Evolutionary conservation across 2,888 invertebrate species (phyloP).

Genomic region (Tholera decimalis): DNA sequence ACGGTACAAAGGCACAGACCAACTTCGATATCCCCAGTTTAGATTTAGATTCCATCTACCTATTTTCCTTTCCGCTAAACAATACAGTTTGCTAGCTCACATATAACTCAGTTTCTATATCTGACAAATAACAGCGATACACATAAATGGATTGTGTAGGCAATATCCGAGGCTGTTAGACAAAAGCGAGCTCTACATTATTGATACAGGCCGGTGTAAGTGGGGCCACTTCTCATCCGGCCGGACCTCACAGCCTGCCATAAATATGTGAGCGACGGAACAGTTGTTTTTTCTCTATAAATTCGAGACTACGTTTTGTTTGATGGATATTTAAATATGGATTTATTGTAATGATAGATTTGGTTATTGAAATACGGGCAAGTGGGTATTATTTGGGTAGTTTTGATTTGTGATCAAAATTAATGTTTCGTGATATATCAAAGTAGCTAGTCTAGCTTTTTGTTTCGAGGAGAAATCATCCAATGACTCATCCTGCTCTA

Average conservation of each 20-base stretch:
- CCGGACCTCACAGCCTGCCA: constrained; percentile 32
- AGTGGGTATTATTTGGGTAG: background rate
- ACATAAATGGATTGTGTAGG: constrained; percentile 63
- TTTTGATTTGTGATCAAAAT: background rate
- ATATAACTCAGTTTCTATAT: constrained; percentile 52
- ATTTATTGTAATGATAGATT: constrained; percentile 12
- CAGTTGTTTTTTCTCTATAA: constrained; percentile 45
- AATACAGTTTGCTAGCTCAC: constrained; percentile 29
- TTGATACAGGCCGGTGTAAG: constrained; percentile 63
- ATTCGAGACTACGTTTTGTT: constrained; percentile 39
- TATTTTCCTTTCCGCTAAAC: constrained; percentile 8
- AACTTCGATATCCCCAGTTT: constrained; percentile 1
- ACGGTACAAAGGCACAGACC: background rate
- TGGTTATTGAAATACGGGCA: background rate
- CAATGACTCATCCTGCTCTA: too few species aligned
- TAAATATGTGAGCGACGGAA: constrained; percentile 58
- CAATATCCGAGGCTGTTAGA: constrained; percentile 58
- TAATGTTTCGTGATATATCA: too few species aligned
- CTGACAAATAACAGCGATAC: constrained; percentile 55
- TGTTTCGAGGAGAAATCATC: too few species aligned
- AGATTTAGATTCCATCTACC: background rate
- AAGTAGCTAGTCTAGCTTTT: too few species aligned
- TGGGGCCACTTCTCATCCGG: constrained; percentile 54
- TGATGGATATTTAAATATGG: constrained; percentile 22
- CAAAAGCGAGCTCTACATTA: constrained; percentile 65